Base-by-base conservation (phyloP, 2,113 vertebrate genomes). In the Numenius arquata region DNA sequence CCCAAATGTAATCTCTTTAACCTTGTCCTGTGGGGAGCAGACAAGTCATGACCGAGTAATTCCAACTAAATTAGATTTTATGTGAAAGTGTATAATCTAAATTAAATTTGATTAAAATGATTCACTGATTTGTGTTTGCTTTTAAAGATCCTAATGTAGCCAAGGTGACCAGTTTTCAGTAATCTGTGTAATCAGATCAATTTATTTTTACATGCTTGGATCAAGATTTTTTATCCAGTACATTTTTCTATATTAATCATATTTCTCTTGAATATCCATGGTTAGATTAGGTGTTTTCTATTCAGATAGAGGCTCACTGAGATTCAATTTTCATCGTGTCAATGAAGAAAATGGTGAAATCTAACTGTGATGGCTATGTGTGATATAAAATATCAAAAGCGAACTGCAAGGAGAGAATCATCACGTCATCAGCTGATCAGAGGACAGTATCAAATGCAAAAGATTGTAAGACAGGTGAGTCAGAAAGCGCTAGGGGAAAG, bases 1-100 rank as follows among this genome's bases (percentile, higher is more conserved):
- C 98, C 94, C 97, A 92, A 91, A 98, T 98, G 98, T 99, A 99
- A 99, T 99, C 99, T 99, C 98, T 99, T 99, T 99, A 99, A 99
- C 98, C 98, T 98, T 98, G 97, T 98, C 98, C 98, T 98, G 97
- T 97, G 97, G 97, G 95, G 97, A 98, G 88, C 96, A 96, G 98
- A 98, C 98, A 98, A 99, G 98, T 98, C 98, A 95, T 98, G 98
- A 99, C 98, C 96, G 95, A 97, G 96, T 98, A 98, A 97, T 98
- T 97, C 98, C 98, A 95, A 96, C 93, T 96, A 98, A 98, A 98
- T 98, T 98, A 98, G 98, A 97, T 98, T 98, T 98, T 96, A 97
- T 92, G 97, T 96, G 98, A 97, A 98, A 98, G 96, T 98, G 97
- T 98, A 96, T 98, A 95, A 98, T 97, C 97, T 97, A 96, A 98